A percentile compares a stretch with the other conserved stretches of the same genome.
Evolutionary conservation across 2,888 invertebrate genomes (phyloP).

Genomic region (Drosophila macrospina): DNA sequence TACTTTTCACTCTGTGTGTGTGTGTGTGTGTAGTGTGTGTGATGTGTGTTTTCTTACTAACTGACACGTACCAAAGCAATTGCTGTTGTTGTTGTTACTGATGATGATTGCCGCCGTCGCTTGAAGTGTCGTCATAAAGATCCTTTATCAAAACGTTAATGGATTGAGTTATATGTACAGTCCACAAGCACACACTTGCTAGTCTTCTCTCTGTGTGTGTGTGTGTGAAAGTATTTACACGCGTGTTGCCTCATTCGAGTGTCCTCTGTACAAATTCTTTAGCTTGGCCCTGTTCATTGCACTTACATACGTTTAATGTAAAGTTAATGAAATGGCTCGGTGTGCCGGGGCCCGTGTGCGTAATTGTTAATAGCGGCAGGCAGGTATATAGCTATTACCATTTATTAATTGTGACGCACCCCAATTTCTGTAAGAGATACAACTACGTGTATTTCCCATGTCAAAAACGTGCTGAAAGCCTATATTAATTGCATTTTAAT

Average conservation of each 20-base stretch:
- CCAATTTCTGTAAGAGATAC: constrained; percentile 44
- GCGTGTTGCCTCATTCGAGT: constrained; percentile 36
- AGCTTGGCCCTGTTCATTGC: constrained; percentile 11
- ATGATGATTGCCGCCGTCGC: constrained; percentile 79
- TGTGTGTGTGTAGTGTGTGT: constrained; percentile 26
- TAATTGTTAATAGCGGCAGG: constrained; percentile 28
- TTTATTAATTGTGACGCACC: constrained; percentile 78
- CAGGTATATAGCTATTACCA: constrained; percentile 5
- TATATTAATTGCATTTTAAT: constrained; percentile 79
- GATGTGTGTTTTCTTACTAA: constrained; percentile 51
- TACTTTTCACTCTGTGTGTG: constrained; percentile 70
- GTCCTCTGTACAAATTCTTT: constrained; percentile 35
- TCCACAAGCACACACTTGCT: constrained; percentile 14
- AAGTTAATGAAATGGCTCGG: constrained; percentile 69
- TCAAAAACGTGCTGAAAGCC: constrained; percentile 73
- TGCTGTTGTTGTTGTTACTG: constrained; percentile 60
- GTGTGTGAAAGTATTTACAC: constrained; percentile 24
- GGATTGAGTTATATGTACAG: constrained; percentile 77
- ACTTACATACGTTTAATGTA: constrained; percentile 48
- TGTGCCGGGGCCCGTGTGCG: constrained; percentile 45
- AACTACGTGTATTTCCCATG: not conserved
- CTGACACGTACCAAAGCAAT: constrained; percentile 75
- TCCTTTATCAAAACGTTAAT: constrained; percentile 83
- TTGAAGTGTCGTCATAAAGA: constrained; percentile 83
- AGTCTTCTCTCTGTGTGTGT: constrained; percentile 22